A percentile compares a stretch with the other conserved stretches of the same genome.
These are phyloP conservation scores for Branchinecta lynchi DNA, from an alignment of 1,140 invertebrate genomes.

Conservation along the genomic window DNA sequence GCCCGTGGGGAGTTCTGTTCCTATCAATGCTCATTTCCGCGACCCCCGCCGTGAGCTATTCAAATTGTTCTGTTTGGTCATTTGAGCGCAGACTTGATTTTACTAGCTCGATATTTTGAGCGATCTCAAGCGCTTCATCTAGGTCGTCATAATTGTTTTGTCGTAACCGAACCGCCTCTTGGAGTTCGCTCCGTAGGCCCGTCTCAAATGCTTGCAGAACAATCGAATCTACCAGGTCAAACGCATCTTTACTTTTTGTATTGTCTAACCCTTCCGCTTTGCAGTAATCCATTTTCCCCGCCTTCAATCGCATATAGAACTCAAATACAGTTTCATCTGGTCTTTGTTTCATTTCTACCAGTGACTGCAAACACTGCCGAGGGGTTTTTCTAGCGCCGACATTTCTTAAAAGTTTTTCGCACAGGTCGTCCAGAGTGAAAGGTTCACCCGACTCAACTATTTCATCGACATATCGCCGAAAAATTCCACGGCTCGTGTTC, in stretches of 20 bases:
- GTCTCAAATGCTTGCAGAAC: constrained; percentile 9
- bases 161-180: constrained; percentile 1
- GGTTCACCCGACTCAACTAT: neutral
- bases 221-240: constrained; percentile 5
- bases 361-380: neutral
- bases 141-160: constrained; percentile 6
- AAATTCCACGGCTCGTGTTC: neutral
- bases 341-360: constrained; percentile 10
- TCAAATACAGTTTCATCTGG: neutral
- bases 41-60: constrained; percentile 1
- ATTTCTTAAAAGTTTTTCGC: constrained; percentile 2
- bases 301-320: neutral
- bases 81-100: neutral
- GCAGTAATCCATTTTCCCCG: constrained; percentile 9
- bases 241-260: neutral
- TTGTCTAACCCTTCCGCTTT: constrained; percentile 5
- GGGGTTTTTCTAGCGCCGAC: neutral
- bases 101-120: constrained; percentile 5
- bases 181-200: neutral
- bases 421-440: neutral
- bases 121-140: constrained; percentile 8
- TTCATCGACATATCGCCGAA: neutral
- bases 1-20: constrained; percentile 8
- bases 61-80: constrained; percentile 9
- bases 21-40: constrained; percentile 10